Conservation (phyloP, 2,113 vertebrate genomes). For the Neopipo cinnamomea region DNA sequence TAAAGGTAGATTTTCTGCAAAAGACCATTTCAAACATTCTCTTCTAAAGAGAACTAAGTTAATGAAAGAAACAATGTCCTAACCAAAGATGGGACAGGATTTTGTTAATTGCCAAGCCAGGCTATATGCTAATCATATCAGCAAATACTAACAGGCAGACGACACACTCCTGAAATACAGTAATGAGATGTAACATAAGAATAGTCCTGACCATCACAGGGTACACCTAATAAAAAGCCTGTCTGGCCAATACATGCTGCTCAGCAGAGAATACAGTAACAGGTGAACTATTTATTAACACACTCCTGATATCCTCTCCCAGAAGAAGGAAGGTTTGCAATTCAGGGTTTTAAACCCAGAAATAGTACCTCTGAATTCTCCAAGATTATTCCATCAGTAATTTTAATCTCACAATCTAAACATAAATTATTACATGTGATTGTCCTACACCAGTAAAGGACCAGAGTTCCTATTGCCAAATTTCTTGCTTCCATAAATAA, state of each 20-base stretch:
- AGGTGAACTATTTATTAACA: neutral
- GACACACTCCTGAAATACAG: neutral
- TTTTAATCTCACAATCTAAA: neutral
- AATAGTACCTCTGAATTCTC: neutral
- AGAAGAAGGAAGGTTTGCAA: neutral
- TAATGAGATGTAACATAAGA: neutral
- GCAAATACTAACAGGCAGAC: neutral
- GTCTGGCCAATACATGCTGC: neutral
- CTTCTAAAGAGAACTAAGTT: neutral
- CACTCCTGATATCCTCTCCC: neutral
- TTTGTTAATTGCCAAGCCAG: neutral
- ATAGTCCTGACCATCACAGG: neutral
- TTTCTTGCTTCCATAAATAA: neutral
- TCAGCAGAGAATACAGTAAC: neutral
- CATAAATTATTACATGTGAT: neutral
- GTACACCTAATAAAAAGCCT: neutral
- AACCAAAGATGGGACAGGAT: neutral
- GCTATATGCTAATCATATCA: neutral
- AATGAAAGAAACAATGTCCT: neutral
- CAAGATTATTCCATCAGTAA: neutral
- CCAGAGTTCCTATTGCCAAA: neutral
- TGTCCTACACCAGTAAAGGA: neutral
- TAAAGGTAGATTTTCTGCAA: neutral
- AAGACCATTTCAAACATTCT: neutral
- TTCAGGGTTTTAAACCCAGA: neutral